Percentiles rank a stretch among this genome's conserved stretches.
Conservation (phyloP, 2,888 invertebrate genomes). For the Artemia sinica region DNA sequence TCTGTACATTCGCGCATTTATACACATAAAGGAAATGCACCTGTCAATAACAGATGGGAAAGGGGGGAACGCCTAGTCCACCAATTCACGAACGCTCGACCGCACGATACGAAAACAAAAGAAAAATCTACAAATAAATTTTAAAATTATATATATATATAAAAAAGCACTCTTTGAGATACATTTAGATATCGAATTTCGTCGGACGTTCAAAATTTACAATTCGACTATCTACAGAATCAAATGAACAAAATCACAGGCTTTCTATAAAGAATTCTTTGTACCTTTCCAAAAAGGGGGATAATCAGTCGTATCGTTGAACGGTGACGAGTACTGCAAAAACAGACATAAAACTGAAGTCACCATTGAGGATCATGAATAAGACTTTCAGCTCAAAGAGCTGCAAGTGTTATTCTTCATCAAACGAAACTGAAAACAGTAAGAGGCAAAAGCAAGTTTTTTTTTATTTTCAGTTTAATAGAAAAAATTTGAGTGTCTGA, state of each 20-base stretch:
- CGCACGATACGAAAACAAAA: constrained; percentile 13
- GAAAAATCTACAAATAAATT: constrained; percentile 11
- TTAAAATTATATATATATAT: background rate
- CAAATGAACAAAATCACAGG: constrained; percentile 9
- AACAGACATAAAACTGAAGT: constrained; percentile 14
- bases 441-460: background rate
- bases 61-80: constrained; percentile 4
- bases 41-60: background rate
- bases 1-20: constrained; percentile 10
- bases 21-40: constrained; percentile 6
- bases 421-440: background rate
- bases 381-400: background rate
- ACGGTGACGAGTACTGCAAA: constrained; percentile 7
- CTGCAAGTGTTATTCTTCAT: background rate
- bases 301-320: constrained; percentile 13
- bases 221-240: constrained; percentile 13
- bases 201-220: background rate
- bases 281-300: constrained; percentile 3
- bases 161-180: no score
- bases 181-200: no score
- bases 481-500: constrained; percentile 2
- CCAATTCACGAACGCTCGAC: constrained; percentile 13
- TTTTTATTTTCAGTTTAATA: constrained; percentile 5
- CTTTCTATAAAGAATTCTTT: constrained; percentile 11
- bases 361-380: background rate